Evolutionary conservation across 2,113 vertebrate species (phyloP).

Genomic region (Xerus inauris): DNA sequence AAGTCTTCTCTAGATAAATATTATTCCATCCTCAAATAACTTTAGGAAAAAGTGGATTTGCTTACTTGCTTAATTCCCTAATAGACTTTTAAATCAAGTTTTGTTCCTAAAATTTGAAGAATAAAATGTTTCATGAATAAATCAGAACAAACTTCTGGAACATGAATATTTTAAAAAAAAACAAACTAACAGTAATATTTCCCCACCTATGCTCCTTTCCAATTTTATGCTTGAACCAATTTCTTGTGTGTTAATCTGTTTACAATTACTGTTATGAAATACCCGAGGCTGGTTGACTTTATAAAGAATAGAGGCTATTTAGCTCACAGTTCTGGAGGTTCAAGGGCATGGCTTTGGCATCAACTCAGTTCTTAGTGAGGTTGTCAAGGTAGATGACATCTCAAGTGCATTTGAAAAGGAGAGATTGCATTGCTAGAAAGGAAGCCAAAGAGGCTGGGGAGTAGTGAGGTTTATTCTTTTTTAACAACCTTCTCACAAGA

Average conservation of each 20-base stretch:
- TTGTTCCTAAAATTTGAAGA: constrained; percentile 47
- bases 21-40: background rate
- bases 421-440: background rate
- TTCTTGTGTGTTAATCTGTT: background rate
- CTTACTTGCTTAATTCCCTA: constrained; percentile 23
- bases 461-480: background rate
- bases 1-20: background rate
- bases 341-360: background rate
- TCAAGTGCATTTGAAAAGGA: background rate
- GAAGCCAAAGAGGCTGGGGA: background rate
- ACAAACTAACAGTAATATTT: constrained; percentile 25
- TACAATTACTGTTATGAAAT: background rate
- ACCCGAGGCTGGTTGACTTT: background rate
- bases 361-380: background rate
- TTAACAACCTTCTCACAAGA: no score
- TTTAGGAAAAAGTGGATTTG: background rate
- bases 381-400: background rate
- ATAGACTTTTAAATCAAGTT: constrained; percentile 42
- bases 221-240: background rate
- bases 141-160: constrained; percentile 34
- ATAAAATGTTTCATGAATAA: constrained; percentile 42
- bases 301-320: background rate
- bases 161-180: background rate
- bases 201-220: background rate
- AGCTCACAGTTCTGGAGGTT: background rate